These are phyloP conservation scores for Uria lomvia DNA, from an alignment of 2,113 vertebrate species.

Conservation along the genomic window DNA sequence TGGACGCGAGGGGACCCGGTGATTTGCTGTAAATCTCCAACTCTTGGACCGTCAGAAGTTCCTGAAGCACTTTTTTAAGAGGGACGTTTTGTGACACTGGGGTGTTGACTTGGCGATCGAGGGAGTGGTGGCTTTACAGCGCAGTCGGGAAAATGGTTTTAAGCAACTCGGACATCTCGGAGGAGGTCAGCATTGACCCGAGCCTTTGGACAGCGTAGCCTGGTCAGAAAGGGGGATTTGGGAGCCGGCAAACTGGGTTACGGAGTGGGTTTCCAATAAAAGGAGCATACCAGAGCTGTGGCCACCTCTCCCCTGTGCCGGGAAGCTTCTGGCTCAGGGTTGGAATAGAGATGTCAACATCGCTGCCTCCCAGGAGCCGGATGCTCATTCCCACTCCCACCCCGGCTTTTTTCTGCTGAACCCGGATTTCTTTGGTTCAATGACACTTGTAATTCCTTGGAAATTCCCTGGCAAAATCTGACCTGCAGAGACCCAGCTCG, in stretches of 20 bases:
- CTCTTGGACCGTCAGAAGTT: neutral
- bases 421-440: neutral
- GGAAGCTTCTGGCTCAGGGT: neutral
- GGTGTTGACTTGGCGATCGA: rapidly evolving
- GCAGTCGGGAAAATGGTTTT: neutral
- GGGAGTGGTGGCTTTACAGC: neutral
- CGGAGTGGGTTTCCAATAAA: neutral
- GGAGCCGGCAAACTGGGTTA: too few relatives aligned
- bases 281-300: neutral
- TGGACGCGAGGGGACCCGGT: rapidly evolving
- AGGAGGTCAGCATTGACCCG: neutral
- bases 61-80: too few relatives aligned
- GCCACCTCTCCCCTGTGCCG: neutral
- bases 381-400: neutral
- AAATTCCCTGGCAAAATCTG: neutral
- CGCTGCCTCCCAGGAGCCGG: neutral
- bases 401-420: neutral
- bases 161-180: neutral
- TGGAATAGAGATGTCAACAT: neutral
- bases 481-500: neutral
- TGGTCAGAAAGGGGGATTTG: neutral
- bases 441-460: neutral
- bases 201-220: neutral
- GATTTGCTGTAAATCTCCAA: rapidly evolving
- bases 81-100: rapidly evolving